phyloP scores from a whole-genome alignment of 1,140 invertebrate genomes.

The Adelges cooleyi region DNA sequence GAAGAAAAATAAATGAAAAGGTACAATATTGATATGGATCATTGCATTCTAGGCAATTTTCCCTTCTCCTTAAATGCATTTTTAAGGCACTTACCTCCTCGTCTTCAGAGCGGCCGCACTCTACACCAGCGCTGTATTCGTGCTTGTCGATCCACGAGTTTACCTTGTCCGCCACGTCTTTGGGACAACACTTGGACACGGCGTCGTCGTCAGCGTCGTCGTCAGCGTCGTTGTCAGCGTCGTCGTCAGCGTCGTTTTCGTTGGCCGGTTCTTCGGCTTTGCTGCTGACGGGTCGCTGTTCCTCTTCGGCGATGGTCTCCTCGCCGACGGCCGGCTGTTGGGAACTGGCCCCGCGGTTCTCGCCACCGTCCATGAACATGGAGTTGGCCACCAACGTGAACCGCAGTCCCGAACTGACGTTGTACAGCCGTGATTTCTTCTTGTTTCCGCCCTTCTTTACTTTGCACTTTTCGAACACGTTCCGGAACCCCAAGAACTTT shows the following conservation, averaged over 20 bases:
- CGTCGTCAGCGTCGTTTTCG: background rate
- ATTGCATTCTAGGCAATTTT: no score
- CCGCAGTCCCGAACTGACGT: constrained; percentile 11
- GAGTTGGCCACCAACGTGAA: constrained; percentile 16
- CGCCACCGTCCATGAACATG: background rate
- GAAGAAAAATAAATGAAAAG: no score
- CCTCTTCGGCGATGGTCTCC: background rate
- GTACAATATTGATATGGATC: no score
- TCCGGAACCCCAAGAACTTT: constrained; percentile 16
- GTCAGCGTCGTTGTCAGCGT: background rate
- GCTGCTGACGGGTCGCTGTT: no score
- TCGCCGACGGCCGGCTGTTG: no score
- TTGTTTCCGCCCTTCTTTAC: background rate
- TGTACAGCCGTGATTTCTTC: constrained; percentile 3
- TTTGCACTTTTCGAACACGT: constrained; percentile 20
- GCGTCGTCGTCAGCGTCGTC: background rate
- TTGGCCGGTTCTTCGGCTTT: background rate
- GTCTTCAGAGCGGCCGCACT: background rate
- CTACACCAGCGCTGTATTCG: background rate
- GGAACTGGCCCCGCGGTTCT: background rate
- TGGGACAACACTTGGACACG: constrained; percentile 8
- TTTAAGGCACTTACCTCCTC: constrained; percentile 3
- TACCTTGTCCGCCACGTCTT: constrained; percentile 16
- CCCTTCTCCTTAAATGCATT: no score
- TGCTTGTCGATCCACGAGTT: constrained; percentile 16